Conservation (phyloP, 2,113 vertebrate species). For the Lasiurus borealis region DNA sequence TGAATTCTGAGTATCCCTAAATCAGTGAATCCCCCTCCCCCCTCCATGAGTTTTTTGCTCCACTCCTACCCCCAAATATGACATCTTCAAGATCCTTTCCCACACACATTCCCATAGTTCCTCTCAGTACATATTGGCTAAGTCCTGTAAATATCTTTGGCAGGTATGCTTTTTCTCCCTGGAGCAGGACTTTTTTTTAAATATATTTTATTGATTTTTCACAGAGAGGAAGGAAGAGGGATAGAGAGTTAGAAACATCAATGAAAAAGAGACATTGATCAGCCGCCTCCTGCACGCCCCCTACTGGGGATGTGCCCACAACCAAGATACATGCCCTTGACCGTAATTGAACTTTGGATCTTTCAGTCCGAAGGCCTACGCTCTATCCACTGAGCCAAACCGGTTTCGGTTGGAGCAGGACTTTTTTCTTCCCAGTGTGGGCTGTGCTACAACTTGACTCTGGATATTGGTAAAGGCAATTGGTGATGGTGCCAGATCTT, state of each 20-base stretch:
- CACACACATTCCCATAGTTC: background rate
- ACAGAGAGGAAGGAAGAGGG: no score
- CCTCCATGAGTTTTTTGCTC: constrained; percentile 9
- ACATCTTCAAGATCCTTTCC: background rate
- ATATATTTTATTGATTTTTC: no score
- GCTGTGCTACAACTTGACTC: background rate
- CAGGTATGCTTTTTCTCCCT: background rate
- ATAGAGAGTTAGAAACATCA: no score
- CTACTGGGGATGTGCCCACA: no score
- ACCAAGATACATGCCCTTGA: no score
- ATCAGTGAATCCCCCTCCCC: background rate
- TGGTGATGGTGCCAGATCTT: background rate
- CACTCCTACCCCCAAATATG: background rate
- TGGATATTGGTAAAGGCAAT: background rate
- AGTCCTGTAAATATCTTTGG: background rate
- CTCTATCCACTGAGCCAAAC: no score
- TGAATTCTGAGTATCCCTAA: background rate
- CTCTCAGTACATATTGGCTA: background rate
- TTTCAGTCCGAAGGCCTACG: no score
- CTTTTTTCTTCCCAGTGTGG: background rate
- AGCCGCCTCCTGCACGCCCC: no score
- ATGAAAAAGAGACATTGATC: no score
- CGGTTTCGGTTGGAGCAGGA: background rate
- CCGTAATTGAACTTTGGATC: no score
- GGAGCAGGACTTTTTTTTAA: background rate